Evolutionary conservation across 1,140 invertebrate species (phyloP).

Genomic region (Tachypleus tridentatus): DNA sequence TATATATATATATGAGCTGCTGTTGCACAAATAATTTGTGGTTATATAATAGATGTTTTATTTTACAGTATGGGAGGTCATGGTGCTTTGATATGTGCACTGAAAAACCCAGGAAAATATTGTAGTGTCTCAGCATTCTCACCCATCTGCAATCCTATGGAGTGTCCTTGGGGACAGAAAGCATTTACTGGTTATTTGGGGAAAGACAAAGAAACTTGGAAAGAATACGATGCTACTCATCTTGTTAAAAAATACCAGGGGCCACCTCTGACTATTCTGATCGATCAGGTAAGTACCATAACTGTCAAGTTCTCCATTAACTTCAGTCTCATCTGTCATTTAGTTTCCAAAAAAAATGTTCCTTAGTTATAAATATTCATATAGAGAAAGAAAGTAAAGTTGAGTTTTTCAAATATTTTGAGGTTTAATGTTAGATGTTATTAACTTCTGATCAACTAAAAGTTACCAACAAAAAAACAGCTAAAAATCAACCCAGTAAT

Average conservation of each 20-base stretch:
- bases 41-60: slow-evolving; percentile 2
- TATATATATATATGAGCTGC: too few species aligned
- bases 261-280: slow-evolving; percentile 63
- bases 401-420: too few species aligned
- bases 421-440: too few species aligned
- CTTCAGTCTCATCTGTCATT: too few species aligned
- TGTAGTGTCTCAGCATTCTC: slow-evolving; percentile 90
- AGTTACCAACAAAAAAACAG: too few species aligned
- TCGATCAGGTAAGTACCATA: slow-evolving; percentile 53
- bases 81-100: slow-evolving; percentile 79
- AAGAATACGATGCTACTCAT: slow-evolving; percentile 76
- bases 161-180: slow-evolving; percentile 76
- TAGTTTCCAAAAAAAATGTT: slow-evolving; percentile 19
- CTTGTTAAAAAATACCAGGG: slow-evolving; percentile 73
- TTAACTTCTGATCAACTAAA: too few species aligned
- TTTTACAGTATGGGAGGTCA: slow-evolving; percentile 85
- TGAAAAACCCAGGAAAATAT: slow-evolving; percentile 85
- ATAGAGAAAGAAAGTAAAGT: too few species aligned
- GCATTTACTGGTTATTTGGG: slow-evolving; percentile 82
- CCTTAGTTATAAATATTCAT: too few species aligned
- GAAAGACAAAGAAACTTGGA: slow-evolving; percentile 48
- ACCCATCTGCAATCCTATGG: slow-evolving; percentile 80
- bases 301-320: too few species aligned
- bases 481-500: too few species aligned
- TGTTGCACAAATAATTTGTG: too few species aligned